These are phyloP conservation scores for Manis javanica DNA, from an alignment of 2,797 vertebrate species.

Conservation along the genomic window DNA sequence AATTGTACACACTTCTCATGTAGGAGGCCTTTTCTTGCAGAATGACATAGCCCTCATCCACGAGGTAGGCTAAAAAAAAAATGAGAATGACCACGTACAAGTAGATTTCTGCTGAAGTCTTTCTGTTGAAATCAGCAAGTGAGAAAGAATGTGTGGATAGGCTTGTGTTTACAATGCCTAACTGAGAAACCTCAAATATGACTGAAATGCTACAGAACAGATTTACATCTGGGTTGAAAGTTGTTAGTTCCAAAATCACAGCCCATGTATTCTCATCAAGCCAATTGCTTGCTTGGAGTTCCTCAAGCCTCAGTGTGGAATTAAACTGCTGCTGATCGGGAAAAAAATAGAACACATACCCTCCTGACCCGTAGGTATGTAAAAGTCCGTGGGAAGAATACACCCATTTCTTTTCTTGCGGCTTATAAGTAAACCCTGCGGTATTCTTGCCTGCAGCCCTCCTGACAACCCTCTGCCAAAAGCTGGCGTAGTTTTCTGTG, in stretches of 20 bases:
- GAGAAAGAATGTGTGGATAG: conserved; percentile 78
- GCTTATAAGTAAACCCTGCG: conserved; percentile 78
- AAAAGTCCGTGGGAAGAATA: conserved; percentile 77
- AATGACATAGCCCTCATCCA: conserved; percentile 57
- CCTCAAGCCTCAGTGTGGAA: conserved; percentile 75
- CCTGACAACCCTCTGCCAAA: conserved; percentile 66
- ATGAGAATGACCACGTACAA: conserved; percentile 58
- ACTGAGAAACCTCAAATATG: conserved; percentile 82
- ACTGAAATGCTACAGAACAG: conserved; percentile 83
- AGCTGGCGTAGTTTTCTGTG: conserved; percentile 46
- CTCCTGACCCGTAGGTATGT: conserved; percentile 79
- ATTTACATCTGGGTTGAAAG: conserved; percentile 75
- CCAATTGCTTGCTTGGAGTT: conserved; percentile 79
- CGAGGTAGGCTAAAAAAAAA: conserved; percentile 74
- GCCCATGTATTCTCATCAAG: conserved; percentile 85
- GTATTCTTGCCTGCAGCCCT: not conserved
- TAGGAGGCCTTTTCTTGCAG: conserved; percentile 68
- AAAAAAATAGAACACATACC: conserved; percentile 84
- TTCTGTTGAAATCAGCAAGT: conserved; percentile 69
- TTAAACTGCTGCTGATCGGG: conserved; percentile 70
- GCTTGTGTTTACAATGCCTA: conserved; percentile 79
- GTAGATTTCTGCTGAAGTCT: conserved; percentile 38
- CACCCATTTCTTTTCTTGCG: conserved; percentile 61
- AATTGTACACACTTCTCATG: conserved; percentile 54
- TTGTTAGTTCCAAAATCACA: conserved; percentile 83